Evolutionary conservation across 1,140 invertebrate genomes (phyloP).

Genomic region (Diorhabda carinulata): DNA sequence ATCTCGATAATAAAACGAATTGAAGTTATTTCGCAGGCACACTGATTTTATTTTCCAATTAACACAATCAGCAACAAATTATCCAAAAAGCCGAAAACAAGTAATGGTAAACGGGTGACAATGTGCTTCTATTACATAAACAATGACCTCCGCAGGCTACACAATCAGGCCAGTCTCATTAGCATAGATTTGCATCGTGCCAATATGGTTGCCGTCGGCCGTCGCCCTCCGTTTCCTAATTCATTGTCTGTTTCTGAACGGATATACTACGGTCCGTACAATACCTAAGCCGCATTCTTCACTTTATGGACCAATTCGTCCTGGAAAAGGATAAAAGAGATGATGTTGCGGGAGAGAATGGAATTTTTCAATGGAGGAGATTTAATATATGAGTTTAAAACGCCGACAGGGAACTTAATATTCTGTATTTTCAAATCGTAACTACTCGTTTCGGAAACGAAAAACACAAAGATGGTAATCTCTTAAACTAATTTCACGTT

Average conservation of each 20-base stretch:
- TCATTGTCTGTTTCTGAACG: conserved; percentile 18
- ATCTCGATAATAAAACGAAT: too few species aligned
- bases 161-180: conserved; percentile 29
- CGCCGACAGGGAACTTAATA: conserved; percentile 17
- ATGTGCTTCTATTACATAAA: conserved; percentile 30
- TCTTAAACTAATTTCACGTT: too few species aligned
- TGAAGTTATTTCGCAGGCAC: too few species aligned
- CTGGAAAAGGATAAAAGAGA: conserved; percentile 9
- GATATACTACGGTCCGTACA: conserved; percentile 12
- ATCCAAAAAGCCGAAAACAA: not conserved
- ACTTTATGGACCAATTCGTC: conserved; percentile 15
- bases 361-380: conserved; percentile 7
- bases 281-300: conserved; percentile 8
- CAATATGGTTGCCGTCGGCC: conserved; percentile 31
- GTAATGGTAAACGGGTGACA: conserved; percentile 16
- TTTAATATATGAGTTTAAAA: conserved; percentile 5
- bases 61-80: conserved; percentile 16
- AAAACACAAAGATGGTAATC: too few species aligned
- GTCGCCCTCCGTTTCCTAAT: conserved; percentile 24
- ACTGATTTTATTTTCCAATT: not conserved
- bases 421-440: not conserved
- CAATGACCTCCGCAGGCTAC: conserved; percentile 27
- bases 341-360: conserved; percentile 4
- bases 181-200: conserved; percentile 32
- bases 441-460: too few species aligned